Evolutionary conservation across 2,797 vertebrate species (phyloP).

Genomic region (Acanthis flammea): DNA sequence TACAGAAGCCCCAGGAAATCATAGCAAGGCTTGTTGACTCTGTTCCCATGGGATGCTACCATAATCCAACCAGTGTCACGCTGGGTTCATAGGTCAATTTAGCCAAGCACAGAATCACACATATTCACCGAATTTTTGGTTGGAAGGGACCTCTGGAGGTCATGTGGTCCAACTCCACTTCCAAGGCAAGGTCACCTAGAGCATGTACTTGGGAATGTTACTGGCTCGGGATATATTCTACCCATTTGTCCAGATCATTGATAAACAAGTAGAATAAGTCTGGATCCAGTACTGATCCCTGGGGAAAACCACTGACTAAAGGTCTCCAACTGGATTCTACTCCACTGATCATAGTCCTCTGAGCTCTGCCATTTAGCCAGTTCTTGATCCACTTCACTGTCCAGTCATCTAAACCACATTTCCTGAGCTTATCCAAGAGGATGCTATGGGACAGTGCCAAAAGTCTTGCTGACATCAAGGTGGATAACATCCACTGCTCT

Average conservation of each 20-base stretch:
- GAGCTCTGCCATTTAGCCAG: neutral
- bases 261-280: neutral
- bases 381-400: neutral
- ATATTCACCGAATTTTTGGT: neutral
- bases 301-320: neutral
- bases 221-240: neutral
- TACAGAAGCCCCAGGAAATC: neutral
- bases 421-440: neutral
- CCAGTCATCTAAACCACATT: neutral
- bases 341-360: neutral
- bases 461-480: neutral
- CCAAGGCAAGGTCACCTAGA: neutral
- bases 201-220: rapidly evolving
- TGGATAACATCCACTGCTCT: neutral
- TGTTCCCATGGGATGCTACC: neutral
- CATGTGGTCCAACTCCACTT: no score
- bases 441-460: neutral
- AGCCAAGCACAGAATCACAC: neutral
- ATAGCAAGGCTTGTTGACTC: neutral
- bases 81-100: neutral
- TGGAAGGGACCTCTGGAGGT: neutral
- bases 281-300: neutral
- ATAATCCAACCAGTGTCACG: neutral
- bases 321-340: neutral
- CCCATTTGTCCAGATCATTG: neutral